A percentile compares a stretch with the other conserved stretches of the same genome.
These are phyloP conservation scores for Avahi laniger DNA, from an alignment of 2,797 vertebrate species.

Conservation along the genomic window DNA sequence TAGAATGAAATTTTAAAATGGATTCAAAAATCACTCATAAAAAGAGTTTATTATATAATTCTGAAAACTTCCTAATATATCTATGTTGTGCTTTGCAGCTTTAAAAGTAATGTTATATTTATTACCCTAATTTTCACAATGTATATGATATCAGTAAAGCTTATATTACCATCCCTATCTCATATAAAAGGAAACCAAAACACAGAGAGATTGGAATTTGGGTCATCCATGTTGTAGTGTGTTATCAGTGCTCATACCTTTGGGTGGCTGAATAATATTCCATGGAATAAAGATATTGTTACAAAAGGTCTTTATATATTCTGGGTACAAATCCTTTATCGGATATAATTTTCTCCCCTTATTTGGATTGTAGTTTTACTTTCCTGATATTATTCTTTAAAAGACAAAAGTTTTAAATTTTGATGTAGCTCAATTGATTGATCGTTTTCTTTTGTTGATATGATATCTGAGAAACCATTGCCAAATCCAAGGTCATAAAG, in stretches of 20 bases:
- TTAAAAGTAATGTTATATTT: background rate
- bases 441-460: background rate
- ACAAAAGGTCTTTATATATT: background rate
- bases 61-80: background rate
- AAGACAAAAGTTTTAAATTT: background rate
- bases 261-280: background rate
- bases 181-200: background rate
- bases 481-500: background rate
- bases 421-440: background rate
- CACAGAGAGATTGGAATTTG: background rate
- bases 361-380: background rate
- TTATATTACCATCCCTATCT: background rate
- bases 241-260: background rate
- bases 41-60: background rate
- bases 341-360: background rate
- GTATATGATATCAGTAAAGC: background rate
- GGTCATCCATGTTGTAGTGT: background rate
- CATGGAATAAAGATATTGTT: background rate
- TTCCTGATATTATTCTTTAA: background rate
- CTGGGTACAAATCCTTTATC: background rate
- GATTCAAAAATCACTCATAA: background rate
- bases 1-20: constrained; percentile 33
- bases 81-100: background rate
- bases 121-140: constrained; percentile 2
- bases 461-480: background rate